Evolutionary conservation across 2,888 invertebrate species (phyloP), one percentile per base, ranked within the genome.

Genomic region (Palloptera scutellata): DNA sequence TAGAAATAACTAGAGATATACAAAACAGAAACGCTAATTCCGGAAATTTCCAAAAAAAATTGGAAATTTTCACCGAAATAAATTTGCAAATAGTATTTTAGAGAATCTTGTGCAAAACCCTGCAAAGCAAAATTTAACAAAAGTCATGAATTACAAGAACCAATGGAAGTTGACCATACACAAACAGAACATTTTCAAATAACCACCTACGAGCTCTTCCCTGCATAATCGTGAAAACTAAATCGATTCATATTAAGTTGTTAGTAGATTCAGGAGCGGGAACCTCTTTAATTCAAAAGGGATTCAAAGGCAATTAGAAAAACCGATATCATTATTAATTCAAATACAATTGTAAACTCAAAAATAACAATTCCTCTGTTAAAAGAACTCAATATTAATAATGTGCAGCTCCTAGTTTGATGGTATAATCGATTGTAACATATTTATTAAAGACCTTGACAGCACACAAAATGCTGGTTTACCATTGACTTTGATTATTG

Each of bases 391-490:
- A 66, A 13, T 67, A 1, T 66, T 61, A 55, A 61, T 8, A 51
- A 57, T 20, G 43, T 19, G 11, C 52, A 52, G 51, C 51, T 67
- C 17, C 17, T 58, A 63, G 40, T 64, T 64, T 17, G 66, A 69
- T 53, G 69, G 69, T 20, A 57, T 70, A 8, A 45, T 72, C 17
- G 72, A 66, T 2, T 70, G 67, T 10, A 68, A 70, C 40, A 66
- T 70, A 17, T 40, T 72, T 70, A 17, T 40, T 72, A 1, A 41
- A 40, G 30, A 55, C 59, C 13, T 54, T 67, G 30, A 65, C 57
- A 48, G 67, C 72, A 1, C 58, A 57, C n/a, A 51, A n/a, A 53
- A 52, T 11, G 57, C 15, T 8, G 66, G 51, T 17, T 42, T 69
- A 13, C 63, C 54, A 12, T 15, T 69, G 13, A 43, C 65, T 10